Conservation (phyloP, 2,113 vertebrate genomes). For the Xiphophorus maculatus region DNA sequence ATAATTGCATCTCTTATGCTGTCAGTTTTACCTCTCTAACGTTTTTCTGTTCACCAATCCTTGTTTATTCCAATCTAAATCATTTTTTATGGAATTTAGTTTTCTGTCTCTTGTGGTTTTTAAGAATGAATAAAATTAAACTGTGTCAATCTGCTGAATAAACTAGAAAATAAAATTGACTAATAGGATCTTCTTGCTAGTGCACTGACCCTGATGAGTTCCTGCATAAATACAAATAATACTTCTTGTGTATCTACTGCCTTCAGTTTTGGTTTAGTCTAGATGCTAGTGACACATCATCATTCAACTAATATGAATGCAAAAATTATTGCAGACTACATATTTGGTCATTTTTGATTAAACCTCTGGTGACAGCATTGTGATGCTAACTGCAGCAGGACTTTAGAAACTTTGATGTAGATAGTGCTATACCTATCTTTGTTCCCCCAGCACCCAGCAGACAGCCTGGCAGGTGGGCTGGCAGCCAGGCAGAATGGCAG, state of each 20-base stretch:
- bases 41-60: background rate
- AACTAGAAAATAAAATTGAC: background rate
- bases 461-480: slow-evolving; percentile 66
- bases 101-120: background rate
- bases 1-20: background rate
- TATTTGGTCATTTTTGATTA: background rate
- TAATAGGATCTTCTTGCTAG: background rate
- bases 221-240: background rate
- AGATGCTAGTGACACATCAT: background rate
- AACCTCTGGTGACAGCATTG: background rate
- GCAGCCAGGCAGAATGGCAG: slow-evolving; percentile 62
- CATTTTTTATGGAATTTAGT: background rate
- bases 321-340: too few relatives aligned
- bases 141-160: background rate
- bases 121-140: background rate
- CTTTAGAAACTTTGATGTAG: slow-evolving; percentile 57
- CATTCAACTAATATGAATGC: background rate
- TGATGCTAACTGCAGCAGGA: background rate
- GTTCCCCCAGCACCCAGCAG: slow-evolving; percentile 63
- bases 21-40: background rate
- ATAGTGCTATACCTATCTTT: slow-evolving; percentile 64
- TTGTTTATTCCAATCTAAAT: background rate
- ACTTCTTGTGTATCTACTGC: background rate
- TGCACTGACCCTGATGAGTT: background rate
- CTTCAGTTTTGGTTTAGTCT: background rate